A percentile compares a stretch with the other conserved stretches of the same genome.
phyloP scores from a whole-genome alignment of 2,113 vertebrate genomes.

The Rhinoderma darwinii region DNA sequence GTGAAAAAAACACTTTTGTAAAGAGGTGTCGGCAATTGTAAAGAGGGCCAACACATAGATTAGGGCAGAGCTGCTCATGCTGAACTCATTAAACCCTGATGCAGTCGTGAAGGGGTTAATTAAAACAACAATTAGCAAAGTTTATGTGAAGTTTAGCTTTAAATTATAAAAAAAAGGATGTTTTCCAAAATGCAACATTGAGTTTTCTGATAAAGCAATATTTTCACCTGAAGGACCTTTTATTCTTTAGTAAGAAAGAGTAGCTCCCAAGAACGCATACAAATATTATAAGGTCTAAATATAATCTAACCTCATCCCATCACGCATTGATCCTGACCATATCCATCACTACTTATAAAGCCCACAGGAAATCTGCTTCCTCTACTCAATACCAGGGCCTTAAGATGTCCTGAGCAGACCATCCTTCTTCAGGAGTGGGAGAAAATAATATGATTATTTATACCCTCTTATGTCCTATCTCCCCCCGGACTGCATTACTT shows the following conservation, averaged over 20 bases:
- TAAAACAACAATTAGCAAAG: background rate
- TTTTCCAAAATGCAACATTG: background rate
- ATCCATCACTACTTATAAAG: constrained; percentile 57
- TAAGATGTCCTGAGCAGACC: constrained; percentile 57
- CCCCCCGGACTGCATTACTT: constrained; percentile 14
- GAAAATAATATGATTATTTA: constrained; percentile 60
- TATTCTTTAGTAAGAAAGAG: constrained; percentile 21
- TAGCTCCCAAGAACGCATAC: constrained; percentile 34
- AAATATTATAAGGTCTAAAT: constrained; percentile 59
- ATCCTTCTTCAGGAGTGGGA: constrained; percentile 53
- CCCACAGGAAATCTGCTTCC: constrained; percentile 59
- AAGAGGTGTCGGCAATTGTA: too few relatives aligned
- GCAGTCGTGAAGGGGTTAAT: too few relatives aligned
- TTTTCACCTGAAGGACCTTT: constrained; percentile 20
- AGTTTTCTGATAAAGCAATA: background rate
- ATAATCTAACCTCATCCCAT: constrained; percentile 60
- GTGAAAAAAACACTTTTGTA: too few relatives aligned
- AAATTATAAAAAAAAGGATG: too few relatives aligned
- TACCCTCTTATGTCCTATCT: constrained; percentile 58
- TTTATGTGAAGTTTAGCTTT: background rate
- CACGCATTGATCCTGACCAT: constrained; percentile 53
- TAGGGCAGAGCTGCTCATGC: too few relatives aligned
- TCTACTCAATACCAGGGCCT: constrained; percentile 54
- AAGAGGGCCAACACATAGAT: too few relatives aligned
- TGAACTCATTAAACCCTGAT: too few relatives aligned